These are phyloP conservation scores for Gambusia yucatana DNA, from an alignment of 2,797 vertebrate genomes.

Conservation along the genomic window DNA sequence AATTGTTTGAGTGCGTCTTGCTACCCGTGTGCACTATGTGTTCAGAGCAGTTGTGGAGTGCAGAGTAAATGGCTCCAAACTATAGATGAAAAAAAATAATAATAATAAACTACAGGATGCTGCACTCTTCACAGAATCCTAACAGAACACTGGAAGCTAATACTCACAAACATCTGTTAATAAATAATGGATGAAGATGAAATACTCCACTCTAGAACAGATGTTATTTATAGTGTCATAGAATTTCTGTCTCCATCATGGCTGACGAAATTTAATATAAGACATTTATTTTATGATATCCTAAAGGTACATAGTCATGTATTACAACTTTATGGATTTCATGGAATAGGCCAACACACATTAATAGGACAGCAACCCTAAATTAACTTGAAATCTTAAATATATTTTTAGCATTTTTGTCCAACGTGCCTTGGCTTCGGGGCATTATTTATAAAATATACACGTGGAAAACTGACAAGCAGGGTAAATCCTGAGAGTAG, in stretches of 20 bases:
- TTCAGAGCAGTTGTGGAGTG: constrained; percentile 36
- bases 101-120: constrained; percentile 44
- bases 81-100: neutral
- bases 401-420: too few relatives aligned
- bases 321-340: neutral
- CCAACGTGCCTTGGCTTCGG: neutral
- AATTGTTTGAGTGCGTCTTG: constrained; percentile 48
- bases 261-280: constrained; percentile 32
- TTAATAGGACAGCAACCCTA: neutral
- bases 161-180: constrained; percentile 70
- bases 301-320: constrained; percentile 34
- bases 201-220: constrained; percentile 56
- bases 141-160: constrained; percentile 67
- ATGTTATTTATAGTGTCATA: constrained; percentile 64
- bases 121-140: constrained; percentile 54
- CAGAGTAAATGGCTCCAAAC: constrained; percentile 54
- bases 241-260: constrained; percentile 55
- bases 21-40: constrained; percentile 26
- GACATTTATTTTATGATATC: constrained; percentile 29
- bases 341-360: neutral
- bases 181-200: constrained; percentile 73
- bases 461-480: neutral
- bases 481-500: neutral
- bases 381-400: neutral
- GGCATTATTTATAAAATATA: neutral